Base-by-base conservation (phyloP, 1,140 invertebrate species). In the Dendrolimus punctatus region DNA sequence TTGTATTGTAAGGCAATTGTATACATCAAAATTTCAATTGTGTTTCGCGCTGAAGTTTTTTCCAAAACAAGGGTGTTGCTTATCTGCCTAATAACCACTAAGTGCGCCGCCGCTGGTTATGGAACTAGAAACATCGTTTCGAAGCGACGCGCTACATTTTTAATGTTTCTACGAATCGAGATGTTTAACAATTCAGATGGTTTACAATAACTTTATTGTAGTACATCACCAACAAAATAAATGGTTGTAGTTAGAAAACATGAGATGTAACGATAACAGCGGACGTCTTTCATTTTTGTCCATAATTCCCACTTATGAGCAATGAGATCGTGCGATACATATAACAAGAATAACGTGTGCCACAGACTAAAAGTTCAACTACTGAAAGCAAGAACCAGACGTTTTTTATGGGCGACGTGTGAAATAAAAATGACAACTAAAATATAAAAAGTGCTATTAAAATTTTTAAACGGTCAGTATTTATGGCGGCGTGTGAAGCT, bases 1-100 rank as follows among this genome's bases (percentile, higher is more conserved):
- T 77, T 73, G 81, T 80, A 72, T 68, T 73, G 66, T 71, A 51
- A 49, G 56, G 53, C 56, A 62, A 58, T 58, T 58, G 56, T 60
- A 53, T 52, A 53, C 51, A 60, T 46, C n/a, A 53, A 53, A 52
- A 45, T 56, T 58, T 58, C 60, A 62, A 62, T 62, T 58, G 60
- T 62, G 50, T 55, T 55, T 52, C 6, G 37, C 10, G 40, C 55
- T 54, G 38, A 53, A 57, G 52, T 57, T 51, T n/a, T 66, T 68
- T 64, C 54, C 57, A 48, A 52, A 68, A 68, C 57, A 64, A 62
- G 66, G 66, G 57, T 64, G 57, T 46, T 23, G 23, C 23, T 23
- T 23, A 23, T 23, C 23, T 23, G 23, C 23, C 23, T 23, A 23
- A 23, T 23, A 23, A 23, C 23, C 23, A 23, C 23, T 23, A 23